Percentiles rank a stretch among this genome's conserved stretches.
phyloP scores from a whole-genome alignment of 2,888 invertebrate species.

The Ischnus inquisitorius region DNA sequence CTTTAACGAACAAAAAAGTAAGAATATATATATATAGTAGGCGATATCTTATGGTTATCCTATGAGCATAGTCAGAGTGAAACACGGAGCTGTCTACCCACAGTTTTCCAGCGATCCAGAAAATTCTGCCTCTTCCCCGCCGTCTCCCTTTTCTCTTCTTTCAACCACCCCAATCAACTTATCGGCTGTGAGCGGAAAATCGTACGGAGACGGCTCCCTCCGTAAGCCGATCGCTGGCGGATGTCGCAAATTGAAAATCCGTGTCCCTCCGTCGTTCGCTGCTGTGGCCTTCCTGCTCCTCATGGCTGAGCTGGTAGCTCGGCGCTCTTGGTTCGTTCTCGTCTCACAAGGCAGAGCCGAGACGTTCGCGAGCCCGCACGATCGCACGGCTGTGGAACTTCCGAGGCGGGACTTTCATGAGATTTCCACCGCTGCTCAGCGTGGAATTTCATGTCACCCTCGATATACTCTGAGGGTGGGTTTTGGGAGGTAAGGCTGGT shows the following conservation, averaged over 20 bases:
- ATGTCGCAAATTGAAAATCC: constrained; percentile 80
- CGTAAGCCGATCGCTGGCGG: constrained; percentile 69
- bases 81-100: constrained; percentile 35
- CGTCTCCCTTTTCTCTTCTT: constrained; percentile 1
- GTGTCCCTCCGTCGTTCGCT: constrained; percentile 70
- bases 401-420: constrained; percentile 68
- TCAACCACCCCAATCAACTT: constrained; percentile 56
- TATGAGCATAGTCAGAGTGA: neutral
- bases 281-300: constrained; percentile 39
- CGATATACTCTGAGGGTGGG: constrained; percentile 56
- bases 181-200: constrained; percentile 61
- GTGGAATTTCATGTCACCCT: constrained; percentile 64
- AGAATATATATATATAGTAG: neutral
- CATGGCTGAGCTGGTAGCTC: constrained; percentile 60
- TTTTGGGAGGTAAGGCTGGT: constrained; percentile 27
- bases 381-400: constrained; percentile 66
- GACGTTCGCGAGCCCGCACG: constrained; percentile 57
- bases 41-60: neutral
- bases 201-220: constrained; percentile 43
- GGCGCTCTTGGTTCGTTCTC: constrained; percentile 31
- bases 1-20: neutral
- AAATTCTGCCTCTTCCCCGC: neutral
- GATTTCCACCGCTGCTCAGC: constrained; percentile 63
- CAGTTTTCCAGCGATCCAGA: neutral
- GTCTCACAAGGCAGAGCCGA: constrained; percentile 42